Base-by-base conservation (phyloP, 2,113 vertebrate species). In the Lanius ludovicianus region DNA sequence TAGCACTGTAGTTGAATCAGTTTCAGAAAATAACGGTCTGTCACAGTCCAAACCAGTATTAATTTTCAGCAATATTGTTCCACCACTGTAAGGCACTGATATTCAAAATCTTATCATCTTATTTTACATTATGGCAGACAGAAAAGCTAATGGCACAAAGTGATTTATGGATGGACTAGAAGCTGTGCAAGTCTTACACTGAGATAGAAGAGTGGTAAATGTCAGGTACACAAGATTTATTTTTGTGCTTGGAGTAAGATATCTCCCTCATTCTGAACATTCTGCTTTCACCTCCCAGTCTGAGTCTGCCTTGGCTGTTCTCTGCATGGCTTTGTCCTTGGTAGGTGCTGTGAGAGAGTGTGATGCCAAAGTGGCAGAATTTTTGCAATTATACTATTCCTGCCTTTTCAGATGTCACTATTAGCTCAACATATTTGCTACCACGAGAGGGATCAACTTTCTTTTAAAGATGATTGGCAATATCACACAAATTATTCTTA, bases 401-500 rank as follows among this genome's bases (percentile, higher is more conserved):
- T 55, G 5, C 16, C 19, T 90, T 73, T 85, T 70, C 70, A 85
- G 46, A 82, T 52, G 3, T 37, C 42, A 35, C 24, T 39, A 18
- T 25, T 69, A 28, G 8, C 14, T 86, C 30, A 41, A 49, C 4
- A 3, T 14, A 5, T 56, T 63, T 69, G 46, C 44, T 10, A 28
- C 19, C 41, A 60, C 52, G 13, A 69, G 20, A 64, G 6, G 3
- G 7, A 62, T 27, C 19, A 57, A 50, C 11, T 67, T 55, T 55
- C 16, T 56, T 60, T 49, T 78, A 39, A 75, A 83, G 15, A 21
- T 49, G 27, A 83, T 62, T 49, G 6, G 2, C 9, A 57, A 9
- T 33, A 47, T 33, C 0, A 1, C 18, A 52, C 2, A 37, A 55
- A 0, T 6, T 65, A 11, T 73, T 65, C 24, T 47, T 21, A 47